Percentiles rank a stretch among this genome's conserved stretches.
Evolutionary conservation across 2,797 vertebrate species (phyloP).

Genomic region (Urosaurus nigricauda): DNA sequence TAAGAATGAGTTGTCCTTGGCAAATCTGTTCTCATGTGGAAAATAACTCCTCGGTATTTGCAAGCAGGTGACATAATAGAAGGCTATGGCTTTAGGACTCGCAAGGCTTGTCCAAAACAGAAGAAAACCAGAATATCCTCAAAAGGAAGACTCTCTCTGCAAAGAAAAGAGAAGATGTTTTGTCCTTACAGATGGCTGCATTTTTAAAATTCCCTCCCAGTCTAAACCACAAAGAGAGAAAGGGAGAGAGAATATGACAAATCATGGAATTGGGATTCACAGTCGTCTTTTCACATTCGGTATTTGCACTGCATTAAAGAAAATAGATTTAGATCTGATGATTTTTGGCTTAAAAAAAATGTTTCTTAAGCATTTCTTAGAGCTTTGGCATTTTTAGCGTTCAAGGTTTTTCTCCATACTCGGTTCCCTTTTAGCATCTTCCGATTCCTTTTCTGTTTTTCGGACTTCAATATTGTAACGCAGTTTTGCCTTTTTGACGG

Average conservation of each 20-base stretch:
- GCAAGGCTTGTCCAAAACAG: neutral
- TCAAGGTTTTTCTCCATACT: conserved; percentile 49
- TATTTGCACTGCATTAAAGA: conserved; percentile 13
- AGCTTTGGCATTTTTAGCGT: conserved; percentile 46
- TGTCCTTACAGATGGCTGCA: conserved; percentile 20
- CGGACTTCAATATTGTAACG: conserved; percentile 50
- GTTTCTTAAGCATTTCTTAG: conserved; percentile 61
- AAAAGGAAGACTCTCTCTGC: neutral
- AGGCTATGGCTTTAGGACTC: neutral
- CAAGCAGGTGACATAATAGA: neutral
- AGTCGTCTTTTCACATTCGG: too few relatives aligned
- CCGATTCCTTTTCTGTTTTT: conserved; percentile 50
- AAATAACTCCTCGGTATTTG: neutral
- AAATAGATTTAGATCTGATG: neutral
- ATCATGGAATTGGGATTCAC: neutral
- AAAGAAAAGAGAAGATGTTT: conserved; percentile 12
- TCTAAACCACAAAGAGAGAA: neutral
- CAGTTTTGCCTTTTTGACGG: conserved; percentile 53
- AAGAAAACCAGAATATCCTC: neutral
- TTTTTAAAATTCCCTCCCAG: conserved; percentile 27
- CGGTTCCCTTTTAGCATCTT: conserved; percentile 58
- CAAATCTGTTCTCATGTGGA: conserved; percentile 20
- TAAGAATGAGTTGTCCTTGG: conserved; percentile 9
- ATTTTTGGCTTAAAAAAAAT: conserved; percentile 38
- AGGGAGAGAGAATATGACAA: neutral